Evolutionary conservation across 2,888 invertebrate genomes (phyloP), one percentile per base, ranked within the genome.

Genomic region (Lochmaea crataegi): DNA sequence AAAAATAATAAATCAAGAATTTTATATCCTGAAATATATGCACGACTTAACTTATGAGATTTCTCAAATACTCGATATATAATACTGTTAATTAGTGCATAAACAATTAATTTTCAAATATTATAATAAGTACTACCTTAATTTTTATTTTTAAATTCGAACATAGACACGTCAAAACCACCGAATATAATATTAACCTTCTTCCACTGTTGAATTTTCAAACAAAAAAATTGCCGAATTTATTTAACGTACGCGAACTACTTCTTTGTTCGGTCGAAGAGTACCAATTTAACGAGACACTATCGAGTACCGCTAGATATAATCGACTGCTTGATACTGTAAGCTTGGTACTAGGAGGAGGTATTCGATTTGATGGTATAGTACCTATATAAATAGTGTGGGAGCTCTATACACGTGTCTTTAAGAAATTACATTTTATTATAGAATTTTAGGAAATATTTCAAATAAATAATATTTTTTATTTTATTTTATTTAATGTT

Each of bases 221-320:
- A 16, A 9, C 38, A 67, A 68, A 60, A 48, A 61, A 22, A 48
- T n/a, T 32, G 42, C 68, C 68, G 60, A 60, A 68, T n/a, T 61
- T 41, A 14, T 51, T n/a, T 45, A 38, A 48, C 16, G 14, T 10
- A 60, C 68, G 48, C 68, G 48, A 60, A 68, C 68, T 68, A 68
- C 60, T 68, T 68, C 60, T 68, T 68, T 48, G 45, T 38, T 67
- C 45, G 56, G 5, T 16, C 22, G 45, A 67, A 58, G 58, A 67
- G 67, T 67, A 67, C 67, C 57, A 67, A 67, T 67, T 67, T 58
- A 67, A 68, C 68, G 68, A 68, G 68, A 60, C 68, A 68, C 68
- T 68, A 68, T 60, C 68, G 51, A 16, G 32, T 32, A 68, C 68
- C 60, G 60, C 41, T 61, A 41, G 45, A 51, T 16, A 68, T 68